phyloP scores from a whole-genome alignment of 2,113 vertebrate genomes.

The Syngnathus floridae region DNA sequence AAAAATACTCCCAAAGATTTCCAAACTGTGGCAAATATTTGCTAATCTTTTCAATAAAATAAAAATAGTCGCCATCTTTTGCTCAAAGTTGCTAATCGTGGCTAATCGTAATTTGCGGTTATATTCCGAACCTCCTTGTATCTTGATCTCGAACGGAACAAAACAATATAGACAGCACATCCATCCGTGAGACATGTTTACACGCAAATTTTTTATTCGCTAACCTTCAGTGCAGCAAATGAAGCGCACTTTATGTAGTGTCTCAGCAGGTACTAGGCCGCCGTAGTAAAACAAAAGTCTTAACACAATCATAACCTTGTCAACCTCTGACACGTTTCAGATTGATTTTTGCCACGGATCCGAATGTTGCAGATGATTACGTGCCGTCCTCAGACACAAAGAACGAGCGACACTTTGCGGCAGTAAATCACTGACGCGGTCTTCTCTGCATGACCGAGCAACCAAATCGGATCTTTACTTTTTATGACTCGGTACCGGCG shows the following conservation, averaged over 20 bases:
- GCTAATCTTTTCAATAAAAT: too few relatives aligned
- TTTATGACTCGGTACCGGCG: constrained; percentile 2
- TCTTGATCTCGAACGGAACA: background rate
- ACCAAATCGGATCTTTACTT: constrained; percentile 9
- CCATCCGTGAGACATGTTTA: background rate
- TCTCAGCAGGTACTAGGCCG: background rate
- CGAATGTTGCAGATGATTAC: constrained; percentile 9
- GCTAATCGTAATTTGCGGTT: too few relatives aligned
- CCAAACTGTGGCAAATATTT: too few relatives aligned
- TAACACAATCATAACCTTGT: constrained; percentile 15
- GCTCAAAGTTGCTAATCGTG: too few relatives aligned
- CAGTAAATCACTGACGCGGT: constrained; percentile 17
- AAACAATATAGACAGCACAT: background rate
- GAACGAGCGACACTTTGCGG: background rate
- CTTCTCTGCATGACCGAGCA: constrained; percentile 13
- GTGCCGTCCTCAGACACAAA: constrained; percentile 18
- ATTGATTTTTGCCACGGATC: constrained; percentile 13
- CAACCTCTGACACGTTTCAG: constrained; percentile 12
- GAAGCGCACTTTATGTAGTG: background rate
- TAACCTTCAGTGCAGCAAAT: background rate
- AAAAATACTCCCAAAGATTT: background rate
- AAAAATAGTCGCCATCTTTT: too few relatives aligned
- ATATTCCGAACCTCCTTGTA: background rate
- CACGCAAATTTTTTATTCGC: background rate
- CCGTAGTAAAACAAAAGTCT: constrained; percentile 19